Base-by-base conservation (phyloP, 1,140 invertebrate genomes). In the Drosophila eugracilis region DNA sequence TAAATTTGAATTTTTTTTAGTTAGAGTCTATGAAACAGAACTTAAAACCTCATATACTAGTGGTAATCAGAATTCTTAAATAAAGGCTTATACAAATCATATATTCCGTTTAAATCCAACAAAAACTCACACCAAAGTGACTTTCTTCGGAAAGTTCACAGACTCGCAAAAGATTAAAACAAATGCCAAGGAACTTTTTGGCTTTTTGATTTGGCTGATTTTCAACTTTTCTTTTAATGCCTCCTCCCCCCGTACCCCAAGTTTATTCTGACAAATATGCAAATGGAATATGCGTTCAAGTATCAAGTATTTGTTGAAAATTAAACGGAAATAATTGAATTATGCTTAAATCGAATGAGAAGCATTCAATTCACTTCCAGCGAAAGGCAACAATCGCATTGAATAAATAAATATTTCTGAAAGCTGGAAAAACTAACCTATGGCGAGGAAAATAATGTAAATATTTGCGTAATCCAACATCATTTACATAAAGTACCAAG, bases 291-390 rank as follows among this genome's bases (percentile, higher is more conserved):
- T 73, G 49, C 57, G 36, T 21, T 45, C 37, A 36, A 72, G 48
- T 63, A 42, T 45, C 37, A 36, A 72, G 48, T 63, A 42, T 67
- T 66, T 67, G 63, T 42, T 34, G 63, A 67, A 47, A 67, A 52
- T 67, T 67, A 67, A 67, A 67, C 28, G 45, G 22, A 66, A 67
- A 67, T 67, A 67, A 67, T 67, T 67, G 60, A 66, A 67, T 67
- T 67, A 67, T 52, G 63, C 22, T 66, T 53, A 67, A 67, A 66
- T 67, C 63, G 21, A 66, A 44, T 67, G 60, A 42, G 28, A 66
- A 22, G 26, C 63, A 42, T 34, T 52, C 36, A 21, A 32, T 65
- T 26, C 15, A 49, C 66, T 42, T 66, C 36, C 5, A 42, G 17
- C 17, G n/a, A 34, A 66, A 66, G 22, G 19, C 60, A 52, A 34